phyloP scores from a whole-genome alignment of 2,113 vertebrate genomes.

The Salvelinus alpinus region DNA sequence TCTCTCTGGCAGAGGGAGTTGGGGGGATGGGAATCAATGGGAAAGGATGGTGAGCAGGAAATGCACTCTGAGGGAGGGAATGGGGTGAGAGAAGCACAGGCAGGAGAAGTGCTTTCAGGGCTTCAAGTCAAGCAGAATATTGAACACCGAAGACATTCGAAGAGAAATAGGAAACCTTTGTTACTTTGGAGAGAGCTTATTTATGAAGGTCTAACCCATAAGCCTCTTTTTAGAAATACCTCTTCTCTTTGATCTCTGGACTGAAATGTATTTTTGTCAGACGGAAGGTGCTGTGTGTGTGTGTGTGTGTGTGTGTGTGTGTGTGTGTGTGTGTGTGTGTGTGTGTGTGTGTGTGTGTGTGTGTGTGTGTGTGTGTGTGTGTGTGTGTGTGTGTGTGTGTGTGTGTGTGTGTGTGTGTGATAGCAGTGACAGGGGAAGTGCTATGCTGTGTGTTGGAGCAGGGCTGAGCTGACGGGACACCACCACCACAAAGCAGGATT shows the following conservation, averaged over 20 bases:
- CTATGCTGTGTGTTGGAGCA: not conserved
- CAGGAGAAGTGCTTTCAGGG: not conserved
- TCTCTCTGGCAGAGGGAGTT: not conserved
- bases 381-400: conserved; percentile 9
- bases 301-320: conserved; percentile 14
- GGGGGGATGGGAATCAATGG: not conserved
- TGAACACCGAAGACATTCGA: not conserved
- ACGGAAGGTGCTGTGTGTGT: conserved; percentile 4
- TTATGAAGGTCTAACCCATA: not conserved
- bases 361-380: conserved; percentile 4
- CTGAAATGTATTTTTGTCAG: not conserved
- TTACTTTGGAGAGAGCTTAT: not conserved
- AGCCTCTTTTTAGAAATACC: not conserved
- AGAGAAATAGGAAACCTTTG: not conserved
- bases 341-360: conserved; percentile 1
- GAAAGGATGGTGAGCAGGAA: not conserved
- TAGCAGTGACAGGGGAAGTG: not conserved
- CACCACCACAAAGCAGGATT: not conserved
- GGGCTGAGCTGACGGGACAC: not conserved
- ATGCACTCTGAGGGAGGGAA: not conserved
- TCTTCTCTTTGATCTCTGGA: not conserved
- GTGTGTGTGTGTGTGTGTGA: conserved; percentile 1
- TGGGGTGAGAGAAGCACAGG: not conserved
- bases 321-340: not conserved
- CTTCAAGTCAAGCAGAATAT: not conserved